phyloP scores from a whole-genome alignment of 2,888 invertebrate genomes.

The Drosophila sordidula region DNA sequence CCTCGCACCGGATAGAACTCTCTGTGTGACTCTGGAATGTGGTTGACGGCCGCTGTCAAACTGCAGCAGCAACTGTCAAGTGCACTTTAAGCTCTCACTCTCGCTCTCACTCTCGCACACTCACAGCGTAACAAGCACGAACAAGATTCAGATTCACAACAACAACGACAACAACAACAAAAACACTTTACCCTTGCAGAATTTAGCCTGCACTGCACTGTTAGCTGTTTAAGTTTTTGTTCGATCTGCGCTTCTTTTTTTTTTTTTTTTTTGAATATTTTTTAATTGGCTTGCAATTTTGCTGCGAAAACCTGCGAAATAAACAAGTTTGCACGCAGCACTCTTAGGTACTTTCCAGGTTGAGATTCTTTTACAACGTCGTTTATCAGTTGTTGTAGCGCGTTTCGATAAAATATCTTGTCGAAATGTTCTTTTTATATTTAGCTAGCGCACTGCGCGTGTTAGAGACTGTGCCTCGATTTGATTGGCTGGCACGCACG shows the following conservation, averaged over 20 bases:
- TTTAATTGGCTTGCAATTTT: slow-evolving; percentile 54
- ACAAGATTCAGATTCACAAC: slow-evolving; percentile 50
- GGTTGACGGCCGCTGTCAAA: slow-evolving; percentile 14
- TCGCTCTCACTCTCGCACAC: background rate
- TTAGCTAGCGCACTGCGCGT: slow-evolving; percentile 24
- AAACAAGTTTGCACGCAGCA: slow-evolving; percentile 44
- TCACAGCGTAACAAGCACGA: background rate
- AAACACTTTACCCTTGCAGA: slow-evolving; percentile 47
- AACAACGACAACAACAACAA: slow-evolving; percentile 38
- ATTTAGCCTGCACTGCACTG: slow-evolving; percentile 30
- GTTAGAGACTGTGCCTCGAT: slow-evolving; percentile 14
- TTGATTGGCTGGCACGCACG: slow-evolving; percentile 54
- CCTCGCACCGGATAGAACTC: slow-evolving; percentile 40
- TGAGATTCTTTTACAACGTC: slow-evolving; percentile 28
- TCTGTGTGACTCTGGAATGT: slow-evolving; percentile 18
- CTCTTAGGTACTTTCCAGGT: slow-evolving; percentile 7
- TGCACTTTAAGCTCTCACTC: slow-evolving; percentile 23
- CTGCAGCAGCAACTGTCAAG: slow-evolving; percentile 35
- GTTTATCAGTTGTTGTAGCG: slow-evolving; percentile 45
- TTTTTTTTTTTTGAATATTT: slow-evolving; percentile 20
- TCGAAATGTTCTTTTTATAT: slow-evolving; percentile 20
- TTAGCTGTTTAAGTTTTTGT: slow-evolving; percentile 23
- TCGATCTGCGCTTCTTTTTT: slow-evolving; percentile 18
- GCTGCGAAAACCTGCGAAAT: slow-evolving; percentile 31
- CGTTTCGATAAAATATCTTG: slow-evolving; percentile 48